Conservation (phyloP, 2,113 vertebrate genomes). For the Centropus bengalensis region DNA sequence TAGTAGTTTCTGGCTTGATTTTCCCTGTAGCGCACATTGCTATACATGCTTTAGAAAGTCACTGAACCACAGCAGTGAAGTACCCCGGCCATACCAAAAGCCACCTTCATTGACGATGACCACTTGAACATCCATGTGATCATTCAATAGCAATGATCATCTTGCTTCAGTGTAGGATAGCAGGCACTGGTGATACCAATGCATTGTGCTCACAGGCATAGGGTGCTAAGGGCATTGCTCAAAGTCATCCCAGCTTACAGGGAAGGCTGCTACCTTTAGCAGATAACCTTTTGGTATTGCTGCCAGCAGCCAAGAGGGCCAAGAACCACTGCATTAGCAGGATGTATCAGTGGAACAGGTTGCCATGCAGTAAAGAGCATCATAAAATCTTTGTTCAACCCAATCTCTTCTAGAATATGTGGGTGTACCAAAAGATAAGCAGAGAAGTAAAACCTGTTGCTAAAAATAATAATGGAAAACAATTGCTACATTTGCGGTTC, state of each 20-base stretch:
- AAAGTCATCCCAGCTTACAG: neutral
- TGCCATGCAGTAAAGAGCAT: neutral
- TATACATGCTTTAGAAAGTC: neutral
- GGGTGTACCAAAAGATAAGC: neutral
- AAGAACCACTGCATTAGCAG: neutral
- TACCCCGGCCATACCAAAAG: neutral
- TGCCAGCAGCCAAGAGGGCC: neutral
- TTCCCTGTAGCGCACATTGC: neutral
- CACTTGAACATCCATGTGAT: neutral
- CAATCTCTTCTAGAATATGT: neutral
- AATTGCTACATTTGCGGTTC: neutral
- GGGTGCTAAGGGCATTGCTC: neutral
- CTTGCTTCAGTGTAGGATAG: neutral
- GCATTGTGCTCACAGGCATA: neutral
- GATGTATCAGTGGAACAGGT: neutral
- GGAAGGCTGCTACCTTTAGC: neutral
- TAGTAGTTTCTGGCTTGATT: neutral
- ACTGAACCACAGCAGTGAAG: accelerated
- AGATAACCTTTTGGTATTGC: neutral
- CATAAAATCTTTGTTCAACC: neutral
- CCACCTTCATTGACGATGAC: neutral
- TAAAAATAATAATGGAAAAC: neutral
- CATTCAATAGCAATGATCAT: accelerated
- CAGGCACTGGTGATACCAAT: accelerated
- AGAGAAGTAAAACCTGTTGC: neutral